Conservation (phyloP, 2,113 vertebrate genomes). For the Lichenostomus cassidix region DNA sequence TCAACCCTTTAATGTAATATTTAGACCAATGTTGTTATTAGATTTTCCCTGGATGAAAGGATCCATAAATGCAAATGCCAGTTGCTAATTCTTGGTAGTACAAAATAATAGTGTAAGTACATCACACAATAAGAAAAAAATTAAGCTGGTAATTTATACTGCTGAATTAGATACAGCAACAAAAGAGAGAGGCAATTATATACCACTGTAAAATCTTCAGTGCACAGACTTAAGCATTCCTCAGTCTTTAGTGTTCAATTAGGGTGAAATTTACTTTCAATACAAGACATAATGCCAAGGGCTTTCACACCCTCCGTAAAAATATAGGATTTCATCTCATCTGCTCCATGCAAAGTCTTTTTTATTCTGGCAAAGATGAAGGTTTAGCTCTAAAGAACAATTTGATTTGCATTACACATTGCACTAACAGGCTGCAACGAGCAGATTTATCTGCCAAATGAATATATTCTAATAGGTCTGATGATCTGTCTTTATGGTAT, state of each 20-base stretch:
- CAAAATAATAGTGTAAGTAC: slow-evolving; percentile 54
- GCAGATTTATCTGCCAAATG: slow-evolving; percentile 60
- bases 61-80: slow-evolving; percentile 44
- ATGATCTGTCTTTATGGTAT: slow-evolving; percentile 72
- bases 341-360: slow-evolving; percentile 9
- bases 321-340: slow-evolving; percentile 43
- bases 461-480: slow-evolving; percentile 72
- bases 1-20: slow-evolving; percentile 39
- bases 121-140: slow-evolving; percentile 52
- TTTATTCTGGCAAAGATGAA: slow-evolving; percentile 23
- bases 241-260: slow-evolving; percentile 56
- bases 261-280: slow-evolving; percentile 61
- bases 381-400: slow-evolving; percentile 52
- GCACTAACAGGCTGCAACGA: slow-evolving; percentile 29
- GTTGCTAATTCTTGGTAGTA: slow-evolving; percentile 47
- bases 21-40: slow-evolving; percentile 45
- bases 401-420: slow-evolving; percentile 39
- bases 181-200: slow-evolving; percentile 52
- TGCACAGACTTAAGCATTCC: slow-evolving; percentile 31
- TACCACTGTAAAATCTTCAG: slow-evolving; percentile 32
- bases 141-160: slow-evolving; percentile 61
- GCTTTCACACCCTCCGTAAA: neutral
- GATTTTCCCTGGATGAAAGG: slow-evolving; percentile 52
- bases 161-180: slow-evolving; percentile 52
- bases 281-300: slow-evolving; percentile 25